Percentiles rank a stretch among this genome's conserved stretches.
phyloP scores from a whole-genome alignment of 2,888 invertebrate species.

The Cataglyphis albicans region DNA sequence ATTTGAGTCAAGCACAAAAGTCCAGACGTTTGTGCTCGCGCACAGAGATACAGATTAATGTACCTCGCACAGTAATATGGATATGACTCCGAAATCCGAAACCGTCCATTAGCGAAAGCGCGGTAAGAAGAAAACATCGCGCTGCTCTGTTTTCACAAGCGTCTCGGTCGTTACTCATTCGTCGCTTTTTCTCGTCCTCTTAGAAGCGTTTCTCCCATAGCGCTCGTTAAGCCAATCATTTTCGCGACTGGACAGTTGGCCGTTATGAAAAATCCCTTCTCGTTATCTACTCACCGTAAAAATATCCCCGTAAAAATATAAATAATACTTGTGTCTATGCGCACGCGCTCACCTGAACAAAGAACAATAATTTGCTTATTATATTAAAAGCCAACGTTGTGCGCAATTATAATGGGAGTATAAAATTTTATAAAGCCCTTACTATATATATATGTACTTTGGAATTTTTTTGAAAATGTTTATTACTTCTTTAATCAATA shows the following conservation, averaged over 20 bases:
- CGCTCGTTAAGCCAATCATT: slow-evolving; percentile 67
- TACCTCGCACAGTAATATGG: slow-evolving; percentile 50
- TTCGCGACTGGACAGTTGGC: slow-evolving; percentile 55
- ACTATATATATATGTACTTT: not conserved
- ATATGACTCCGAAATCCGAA: slow-evolving; percentile 50
- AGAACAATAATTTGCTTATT: slow-evolving; percentile 17
- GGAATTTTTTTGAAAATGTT: not conserved
- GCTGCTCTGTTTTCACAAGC: slow-evolving; percentile 64
- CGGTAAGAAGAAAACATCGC: slow-evolving; percentile 50
- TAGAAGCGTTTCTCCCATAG: slow-evolving; percentile 44
- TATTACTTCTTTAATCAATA: not conserved
- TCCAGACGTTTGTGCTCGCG: slow-evolving; percentile 32
- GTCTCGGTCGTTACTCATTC: slow-evolving; percentile 60
- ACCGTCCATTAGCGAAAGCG: slow-evolving; percentile 55
- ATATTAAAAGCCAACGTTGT: not conserved
- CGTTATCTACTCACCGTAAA: slow-evolving; percentile 59
- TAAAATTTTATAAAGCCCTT: slow-evolving; percentile 2
- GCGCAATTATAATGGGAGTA: not conserved
- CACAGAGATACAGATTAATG: slow-evolving; percentile 53
- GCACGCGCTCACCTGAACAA: slow-evolving; percentile 1
- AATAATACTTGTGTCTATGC: slow-evolving; percentile 53
- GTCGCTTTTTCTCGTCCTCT: slow-evolving; percentile 50
- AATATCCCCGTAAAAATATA: slow-evolving; percentile 62
- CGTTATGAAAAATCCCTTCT: slow-evolving; percentile 62
- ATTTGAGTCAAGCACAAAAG: slow-evolving; percentile 24